Percentiles rank a stretch among this genome's conserved stretches.
phyloP scores from a whole-genome alignment of 2,888 invertebrate species.

The Hydrotaea diabolus region DNA sequence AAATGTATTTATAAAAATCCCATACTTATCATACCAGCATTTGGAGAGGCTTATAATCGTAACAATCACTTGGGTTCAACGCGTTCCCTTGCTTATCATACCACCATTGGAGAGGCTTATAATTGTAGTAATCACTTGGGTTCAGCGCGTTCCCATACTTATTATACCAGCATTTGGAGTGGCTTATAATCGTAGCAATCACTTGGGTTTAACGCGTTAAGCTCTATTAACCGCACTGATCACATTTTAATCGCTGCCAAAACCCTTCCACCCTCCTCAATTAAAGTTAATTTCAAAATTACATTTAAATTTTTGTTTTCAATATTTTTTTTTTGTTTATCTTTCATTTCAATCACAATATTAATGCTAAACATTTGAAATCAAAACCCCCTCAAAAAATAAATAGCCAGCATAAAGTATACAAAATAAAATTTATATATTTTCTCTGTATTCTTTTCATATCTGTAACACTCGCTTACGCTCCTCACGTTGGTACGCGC shows the following conservation, averaged over 20 bases:
- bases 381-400: neutral
- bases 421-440: constrained; percentile 45
- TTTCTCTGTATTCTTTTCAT: constrained; percentile 66
- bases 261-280: neutral
- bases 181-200: too few species aligned
- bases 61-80: too few species aligned
- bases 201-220: neutral
- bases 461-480: constrained; percentile 36
- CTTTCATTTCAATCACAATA: constrained; percentile 32
- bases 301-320: neutral
- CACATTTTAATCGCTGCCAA: constrained; percentile 9
- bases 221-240: constrained; percentile 15
- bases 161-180: too few species aligned
- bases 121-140: too few species aligned
- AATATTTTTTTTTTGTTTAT: constrained; percentile 28
- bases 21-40: neutral
- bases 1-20: neutral
- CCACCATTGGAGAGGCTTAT: too few species aligned
- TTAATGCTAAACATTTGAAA: constrained; percentile 26
- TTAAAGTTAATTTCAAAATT: neutral
- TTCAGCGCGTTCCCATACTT: too few species aligned
- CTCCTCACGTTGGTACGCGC: constrained; percentile 25
- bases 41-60: neutral
- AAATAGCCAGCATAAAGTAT: neutral
- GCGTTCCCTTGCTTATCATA: too few species aligned